Conservation (phyloP, 1,140 invertebrate species). For the Planococcus citri region DNA sequence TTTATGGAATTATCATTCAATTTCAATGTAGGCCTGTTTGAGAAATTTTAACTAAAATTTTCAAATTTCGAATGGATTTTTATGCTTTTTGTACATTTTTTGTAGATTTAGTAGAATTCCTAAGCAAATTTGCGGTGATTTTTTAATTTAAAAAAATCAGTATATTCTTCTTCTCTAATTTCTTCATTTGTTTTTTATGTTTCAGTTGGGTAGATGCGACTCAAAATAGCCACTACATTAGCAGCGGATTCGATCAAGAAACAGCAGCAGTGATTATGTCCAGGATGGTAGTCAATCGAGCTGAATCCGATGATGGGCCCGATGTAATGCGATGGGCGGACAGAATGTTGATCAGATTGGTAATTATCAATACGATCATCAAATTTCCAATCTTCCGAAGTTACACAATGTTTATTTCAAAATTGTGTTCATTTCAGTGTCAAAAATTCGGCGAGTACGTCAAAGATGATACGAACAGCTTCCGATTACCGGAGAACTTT, state of each 20-base stretch:
- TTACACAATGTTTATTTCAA: too few relatives aligned
- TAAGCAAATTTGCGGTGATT: too few relatives aligned
- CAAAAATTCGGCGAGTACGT: constrained; percentile 98
- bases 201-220: constrained; percentile 69
- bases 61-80: too few relatives aligned
- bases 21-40: too few relatives aligned
- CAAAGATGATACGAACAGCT: constrained; percentile 94
- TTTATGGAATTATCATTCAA: too few relatives aligned
- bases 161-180: too few relatives aligned
- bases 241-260: constrained; percentile 95
- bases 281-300: constrained; percentile 86
- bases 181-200: constrained; percentile 23
- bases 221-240: constrained; percentile 64
- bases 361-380: constrained; percentile 36
- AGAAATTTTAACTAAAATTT: too few relatives aligned
- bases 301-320: constrained; percentile 89
- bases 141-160: too few relatives aligned
- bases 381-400: not conserved
- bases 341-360: constrained; percentile 90
- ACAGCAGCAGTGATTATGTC: constrained; percentile 95
- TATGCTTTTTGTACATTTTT: too few relatives aligned
- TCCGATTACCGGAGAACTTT: constrained; percentile 91
- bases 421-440: constrained; percentile 52
- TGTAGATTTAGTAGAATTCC: too few relatives aligned
- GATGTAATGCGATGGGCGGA: constrained; percentile 98